phyloP scores from a whole-genome alignment of 2,113 vertebrate genomes.

The Hippoglossus stenolepis region DNA sequence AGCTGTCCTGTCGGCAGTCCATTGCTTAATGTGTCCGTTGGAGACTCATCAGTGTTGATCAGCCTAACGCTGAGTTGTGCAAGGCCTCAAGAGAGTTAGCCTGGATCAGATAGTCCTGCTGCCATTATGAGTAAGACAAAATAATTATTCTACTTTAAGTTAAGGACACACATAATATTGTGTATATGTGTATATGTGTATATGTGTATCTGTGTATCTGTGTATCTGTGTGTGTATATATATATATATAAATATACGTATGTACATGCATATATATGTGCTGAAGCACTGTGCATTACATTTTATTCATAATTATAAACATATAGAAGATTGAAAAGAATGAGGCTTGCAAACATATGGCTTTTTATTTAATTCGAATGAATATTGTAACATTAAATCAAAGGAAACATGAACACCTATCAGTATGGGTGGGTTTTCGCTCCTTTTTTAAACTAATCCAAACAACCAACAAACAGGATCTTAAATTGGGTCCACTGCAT shows the following conservation, averaged over 20 bases:
- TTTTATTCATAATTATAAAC: background rate
- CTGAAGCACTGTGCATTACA: background rate
- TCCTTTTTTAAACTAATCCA: conserved; percentile 59
- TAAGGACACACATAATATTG: background rate
- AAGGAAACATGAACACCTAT: conserved; percentile 71
- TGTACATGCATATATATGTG: background rate
- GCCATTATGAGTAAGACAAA: background rate
- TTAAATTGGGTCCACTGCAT: conserved; percentile 44
- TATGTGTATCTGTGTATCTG: background rate
- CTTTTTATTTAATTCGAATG: conserved; percentile 81
- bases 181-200: background rate
- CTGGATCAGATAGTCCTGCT: conserved; percentile 29
- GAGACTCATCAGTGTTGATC: too few species aligned
- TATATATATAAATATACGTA: too few species aligned
- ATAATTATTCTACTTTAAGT: background rate
- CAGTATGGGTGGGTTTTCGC: conserved; percentile 39
- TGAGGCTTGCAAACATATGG: conserved; percentile 76
- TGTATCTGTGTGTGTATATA: background rate
- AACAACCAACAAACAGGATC: conserved; percentile 43
- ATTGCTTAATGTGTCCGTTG: too few species aligned
- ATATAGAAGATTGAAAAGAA: conserved; percentile 20
- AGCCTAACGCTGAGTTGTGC: too few species aligned
- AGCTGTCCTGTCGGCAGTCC: too few species aligned
- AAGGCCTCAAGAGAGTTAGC: too few species aligned
- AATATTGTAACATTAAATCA: conserved; percentile 77